Conservation (phyloP, 1,140 invertebrate species). For the Drosophila serrata region DNA sequence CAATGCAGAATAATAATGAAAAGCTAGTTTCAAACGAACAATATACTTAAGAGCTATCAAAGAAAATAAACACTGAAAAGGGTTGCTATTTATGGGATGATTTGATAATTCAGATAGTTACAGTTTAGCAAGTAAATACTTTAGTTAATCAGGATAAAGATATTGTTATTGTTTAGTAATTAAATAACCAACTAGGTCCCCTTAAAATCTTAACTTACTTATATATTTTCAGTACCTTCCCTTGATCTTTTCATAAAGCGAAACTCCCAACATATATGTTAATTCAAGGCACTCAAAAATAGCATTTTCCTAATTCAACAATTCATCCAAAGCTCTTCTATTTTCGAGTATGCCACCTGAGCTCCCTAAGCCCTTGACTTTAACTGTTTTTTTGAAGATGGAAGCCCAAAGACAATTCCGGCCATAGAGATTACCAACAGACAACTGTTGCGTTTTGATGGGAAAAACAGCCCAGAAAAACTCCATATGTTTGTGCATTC, state of each 20-base stretch:
- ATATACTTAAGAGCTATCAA: background rate
- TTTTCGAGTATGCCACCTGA: conserved; percentile 22
- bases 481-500: conserved; percentile 21
- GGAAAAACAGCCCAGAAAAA: conserved; percentile 19
- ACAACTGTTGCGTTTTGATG: conserved; percentile 57
- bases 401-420: conserved; percentile 32
- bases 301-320: conserved; percentile 21
- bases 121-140: background rate
- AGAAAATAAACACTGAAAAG: conserved; percentile 1
- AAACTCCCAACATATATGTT: background rate
- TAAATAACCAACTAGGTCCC: background rate
- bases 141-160: no score
- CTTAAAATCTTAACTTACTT: background rate
- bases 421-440: conserved; percentile 17
- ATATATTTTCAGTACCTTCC: background rate
- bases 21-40: background rate
- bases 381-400: conserved; percentile 14
- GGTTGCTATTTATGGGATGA: background rate
- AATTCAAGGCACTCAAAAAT: conserved; percentile 16
- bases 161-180: background rate
- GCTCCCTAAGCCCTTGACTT: conserved; percentile 21
- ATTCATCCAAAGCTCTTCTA: conserved; percentile 22
- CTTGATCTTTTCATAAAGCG: background rate
- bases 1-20: conserved; percentile 14
- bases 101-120: background rate